Evolutionary conservation across 2,888 invertebrate species (phyloP).

Genomic region (Boloria selene): DNA sequence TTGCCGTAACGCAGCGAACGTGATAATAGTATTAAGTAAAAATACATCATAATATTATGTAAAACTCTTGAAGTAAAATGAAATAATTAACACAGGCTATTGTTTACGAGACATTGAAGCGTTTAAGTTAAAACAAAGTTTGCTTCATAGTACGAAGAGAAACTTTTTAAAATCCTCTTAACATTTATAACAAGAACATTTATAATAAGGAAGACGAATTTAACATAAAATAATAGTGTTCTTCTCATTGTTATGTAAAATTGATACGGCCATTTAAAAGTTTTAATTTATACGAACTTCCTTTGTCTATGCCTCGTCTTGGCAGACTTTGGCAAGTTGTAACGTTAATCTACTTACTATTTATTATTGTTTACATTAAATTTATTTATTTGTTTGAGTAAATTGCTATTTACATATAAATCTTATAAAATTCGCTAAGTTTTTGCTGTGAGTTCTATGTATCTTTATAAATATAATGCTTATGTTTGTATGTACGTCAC

Average conservation of each 20-base stretch:
- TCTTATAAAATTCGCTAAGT: no score
- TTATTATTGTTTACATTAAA: slow-evolving; percentile 21
- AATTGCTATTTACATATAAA: neutral
- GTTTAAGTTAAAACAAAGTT: slow-evolving; percentile 9
- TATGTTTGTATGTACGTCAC: no score
- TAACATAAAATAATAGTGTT: slow-evolving; percentile 55
- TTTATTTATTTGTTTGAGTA: slow-evolving; percentile 13
- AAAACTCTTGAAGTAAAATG: neutral
- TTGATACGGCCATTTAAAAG: slow-evolving; percentile 57
- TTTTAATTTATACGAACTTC: slow-evolving; percentile 64
- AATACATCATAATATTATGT: no score
- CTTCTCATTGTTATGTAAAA: slow-evolving; percentile 57
- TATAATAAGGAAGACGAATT: slow-evolving; percentile 36
- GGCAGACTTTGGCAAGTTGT: slow-evolving; percentile 24
- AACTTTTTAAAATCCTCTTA: slow-evolving; percentile 38
- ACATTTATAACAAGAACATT: slow-evolving; percentile 32
- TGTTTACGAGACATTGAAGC: slow-evolving; percentile 9
- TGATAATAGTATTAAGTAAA: no score
- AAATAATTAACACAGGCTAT: slow-evolving; percentile 5
- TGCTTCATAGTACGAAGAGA: neutral
- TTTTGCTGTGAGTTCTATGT: no score
- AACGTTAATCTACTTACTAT: slow-evolving; percentile 27
- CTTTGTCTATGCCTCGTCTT: slow-evolving; percentile 43
- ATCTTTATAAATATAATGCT: no score
- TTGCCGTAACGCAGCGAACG: no score